Base-by-base conservation (phyloP, 2,888 invertebrate genomes). In the Eueremaeus valkanovi region DNA sequence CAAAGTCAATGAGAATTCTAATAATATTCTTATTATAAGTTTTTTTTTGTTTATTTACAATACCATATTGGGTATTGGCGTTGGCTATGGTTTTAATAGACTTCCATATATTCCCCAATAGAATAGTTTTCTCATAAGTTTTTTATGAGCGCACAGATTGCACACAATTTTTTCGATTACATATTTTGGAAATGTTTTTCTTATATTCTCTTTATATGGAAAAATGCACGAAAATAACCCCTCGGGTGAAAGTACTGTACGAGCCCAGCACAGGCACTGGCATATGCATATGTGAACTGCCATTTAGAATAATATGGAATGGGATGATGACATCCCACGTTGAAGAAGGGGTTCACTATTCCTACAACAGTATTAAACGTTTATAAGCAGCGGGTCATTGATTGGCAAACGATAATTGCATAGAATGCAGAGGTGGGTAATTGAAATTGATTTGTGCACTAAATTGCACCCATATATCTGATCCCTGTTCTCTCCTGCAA, bases 321-420 rank as follows among this genome's bases (percentile, higher is more conserved):
- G 70, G 42, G 70, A 40, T 70, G 70, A 70, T 42, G 70, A 45
- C 70, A 42, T 70, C 70, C 70, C 70, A 70, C 70, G 70, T 70
- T 27, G 70, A 42, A 21, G 45, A 70, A 70, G 70, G 68, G 70
- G 40, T 70, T 36, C 63, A 36, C 36, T n/a, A n/a, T n/a, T 66
- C 33, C 31, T 29, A 29, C n/a, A 29, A n/a, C 45, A 45, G 42
- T 70, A 70, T 70, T 40, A 70, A 42, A 70, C 66, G 40, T 40
- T 66, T 66, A 66, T 66, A 70, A 40, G 45, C 70, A 70, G 70
- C 70, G 70, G 70, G 70, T 70, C 70, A 70, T 70, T 70, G 70
- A 70, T 70, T 70, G 70, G 70, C 70, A 70, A 70, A 70, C 18
- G 70, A 70, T 70, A 70, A 70, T 70, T 58, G 45, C 45, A 45